These are phyloP conservation scores for Antheraea yamamai DNA, from an alignment of 2,888 invertebrate species.

Conservation along the genomic window DNA sequence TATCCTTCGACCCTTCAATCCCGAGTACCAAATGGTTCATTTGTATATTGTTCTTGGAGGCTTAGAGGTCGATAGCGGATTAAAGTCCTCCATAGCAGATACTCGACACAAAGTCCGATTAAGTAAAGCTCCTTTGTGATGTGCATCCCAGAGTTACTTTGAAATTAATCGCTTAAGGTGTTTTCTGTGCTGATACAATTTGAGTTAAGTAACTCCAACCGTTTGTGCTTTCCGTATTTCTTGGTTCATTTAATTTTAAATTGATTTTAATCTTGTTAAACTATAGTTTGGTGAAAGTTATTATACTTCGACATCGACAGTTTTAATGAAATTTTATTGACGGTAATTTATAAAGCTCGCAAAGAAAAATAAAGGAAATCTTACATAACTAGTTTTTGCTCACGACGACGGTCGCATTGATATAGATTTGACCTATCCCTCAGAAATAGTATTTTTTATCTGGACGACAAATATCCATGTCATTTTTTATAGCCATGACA, in stretches of 20 bases:
- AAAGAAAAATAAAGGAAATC: no score
- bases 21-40: slow-evolving; percentile 26
- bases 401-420: no score
- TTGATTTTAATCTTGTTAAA: not conserved
- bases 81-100: slow-evolving; percentile 47
- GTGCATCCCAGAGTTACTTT: slow-evolving; percentile 36
- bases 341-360: no score
- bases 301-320: not conserved
- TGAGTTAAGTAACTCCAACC: slow-evolving; percentile 11
- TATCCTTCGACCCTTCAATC: slow-evolving; percentile 17
- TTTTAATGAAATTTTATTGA: not conserved
- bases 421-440: no score
- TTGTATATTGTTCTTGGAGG: slow-evolving; percentile 31
- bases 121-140: slow-evolving; percentile 61
- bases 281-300: not conserved
- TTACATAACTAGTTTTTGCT: no score
- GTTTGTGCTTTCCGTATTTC: slow-evolving; percentile 2
- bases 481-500: no score
- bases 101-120: slow-evolving; percentile 56
- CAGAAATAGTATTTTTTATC: no score
- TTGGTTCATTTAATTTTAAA: slow-evolving; percentile 8
- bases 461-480: no score
- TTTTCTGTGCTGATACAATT: slow-evolving; percentile 20
- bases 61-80: slow-evolving; percentile 54
- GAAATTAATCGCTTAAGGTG: slow-evolving; percentile 35